Evolutionary conservation across 1,140 invertebrate genomes (phyloP).

Genomic region (Drosophila teissieri): DNA sequence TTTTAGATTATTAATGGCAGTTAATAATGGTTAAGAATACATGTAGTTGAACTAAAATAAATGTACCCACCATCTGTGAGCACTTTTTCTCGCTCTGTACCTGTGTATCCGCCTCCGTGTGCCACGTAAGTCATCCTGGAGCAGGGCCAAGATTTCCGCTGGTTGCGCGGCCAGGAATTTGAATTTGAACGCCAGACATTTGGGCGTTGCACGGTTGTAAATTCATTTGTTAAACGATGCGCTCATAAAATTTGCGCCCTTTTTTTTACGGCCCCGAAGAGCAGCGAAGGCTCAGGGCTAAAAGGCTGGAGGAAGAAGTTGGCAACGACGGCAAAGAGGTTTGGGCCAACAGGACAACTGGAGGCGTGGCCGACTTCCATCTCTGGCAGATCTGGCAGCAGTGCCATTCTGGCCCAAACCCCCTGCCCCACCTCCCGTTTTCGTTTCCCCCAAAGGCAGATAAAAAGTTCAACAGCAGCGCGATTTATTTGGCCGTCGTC

Average conservation of each 20-base stretch:
- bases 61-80: neutral
- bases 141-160: conserved; percentile 54
- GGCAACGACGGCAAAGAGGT: conserved; percentile 39
- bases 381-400: conserved; percentile 63
- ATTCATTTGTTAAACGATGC: conserved; percentile 85
- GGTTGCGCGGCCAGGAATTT: conserved; percentile 63
- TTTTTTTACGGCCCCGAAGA: conserved; percentile 67
- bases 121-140: conserved; percentile 65
- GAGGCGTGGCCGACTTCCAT: conserved; percentile 64
- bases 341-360: conserved; percentile 52
- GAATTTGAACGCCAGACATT: conserved; percentile 85
- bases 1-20: too few relatives aligned
- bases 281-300: conserved; percentile 8
- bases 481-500: conserved; percentile 77
- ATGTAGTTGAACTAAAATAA: neutral
- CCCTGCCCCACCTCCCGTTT: neutral
- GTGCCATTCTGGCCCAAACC: conserved; percentile 58
- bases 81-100: conserved; percentile 1
- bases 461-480: conserved; percentile 80
- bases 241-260: conserved; percentile 84
- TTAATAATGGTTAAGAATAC: neutral
- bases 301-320: conserved; percentile 52
- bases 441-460: conserved; percentile 44
- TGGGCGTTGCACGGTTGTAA: conserved; percentile 85
- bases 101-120: conserved; percentile 69